Evolutionary conservation across 2,888 invertebrate species (phyloP).

Genomic region (Amorpha juglandis): DNA sequence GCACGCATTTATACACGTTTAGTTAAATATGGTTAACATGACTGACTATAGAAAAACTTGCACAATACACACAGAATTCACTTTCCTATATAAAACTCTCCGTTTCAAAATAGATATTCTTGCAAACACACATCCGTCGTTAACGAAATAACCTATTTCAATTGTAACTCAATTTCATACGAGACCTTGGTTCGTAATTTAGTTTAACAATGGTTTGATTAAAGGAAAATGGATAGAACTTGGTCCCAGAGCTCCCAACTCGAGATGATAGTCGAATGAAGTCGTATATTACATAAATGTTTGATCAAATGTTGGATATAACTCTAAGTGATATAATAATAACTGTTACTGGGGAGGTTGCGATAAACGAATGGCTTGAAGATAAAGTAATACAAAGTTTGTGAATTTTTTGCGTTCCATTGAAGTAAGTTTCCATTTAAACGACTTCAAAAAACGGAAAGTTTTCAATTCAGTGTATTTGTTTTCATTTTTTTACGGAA

Average conservation of each 20-base stretch:
- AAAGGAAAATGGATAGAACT: conserved; percentile 15
- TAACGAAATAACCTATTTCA: conserved; percentile 23
- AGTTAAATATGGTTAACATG: too few species aligned
- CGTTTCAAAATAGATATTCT: neutral
- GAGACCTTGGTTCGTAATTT: conserved; percentile 21
- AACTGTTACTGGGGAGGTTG: neutral
- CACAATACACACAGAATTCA: neutral
- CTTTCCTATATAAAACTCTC: neutral
- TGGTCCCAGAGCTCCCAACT: conserved; percentile 13
- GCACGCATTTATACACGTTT: too few species aligned
- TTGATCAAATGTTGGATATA: conserved; percentile 5
- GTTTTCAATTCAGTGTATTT: too few species aligned
- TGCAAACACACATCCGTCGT: neutral
- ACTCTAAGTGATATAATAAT: neutral
- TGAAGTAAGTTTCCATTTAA: too few species aligned
- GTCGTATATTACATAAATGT: conserved; percentile 9
- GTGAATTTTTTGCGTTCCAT: too few species aligned
- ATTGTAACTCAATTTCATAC: conserved; percentile 22
- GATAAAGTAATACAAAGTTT: too few species aligned
- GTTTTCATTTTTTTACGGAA: too few species aligned
- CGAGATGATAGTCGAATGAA: conserved; percentile 8
- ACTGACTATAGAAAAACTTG: too few species aligned
- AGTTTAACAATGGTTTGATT: conserved; percentile 21
- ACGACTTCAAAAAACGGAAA: too few species aligned
- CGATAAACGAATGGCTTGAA: neutral